Evolutionary conservation across 2,113 vertebrate species (phyloP).

Genomic region (Macquaria ambigua): DNA sequence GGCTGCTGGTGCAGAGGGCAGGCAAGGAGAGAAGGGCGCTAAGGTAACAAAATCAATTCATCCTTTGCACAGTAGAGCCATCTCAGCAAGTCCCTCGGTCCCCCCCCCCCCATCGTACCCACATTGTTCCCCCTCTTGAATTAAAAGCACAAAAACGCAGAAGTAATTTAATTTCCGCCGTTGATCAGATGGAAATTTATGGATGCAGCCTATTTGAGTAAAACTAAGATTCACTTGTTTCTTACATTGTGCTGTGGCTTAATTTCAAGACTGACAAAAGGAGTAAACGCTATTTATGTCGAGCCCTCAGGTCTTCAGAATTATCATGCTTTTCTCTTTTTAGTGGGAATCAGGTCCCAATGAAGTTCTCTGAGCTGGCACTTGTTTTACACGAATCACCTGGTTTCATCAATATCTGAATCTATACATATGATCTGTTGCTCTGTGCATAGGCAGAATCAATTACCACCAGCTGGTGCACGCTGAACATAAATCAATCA

Average conservation of each 20-base stretch:
- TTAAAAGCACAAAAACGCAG: constrained; percentile 40
- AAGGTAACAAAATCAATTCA: constrained; percentile 88
- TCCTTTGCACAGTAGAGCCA: constrained; percentile 27
- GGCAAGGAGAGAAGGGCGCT: constrained; percentile 97
- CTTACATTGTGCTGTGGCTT: constrained; percentile 44
- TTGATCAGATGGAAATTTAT: constrained; percentile 61
- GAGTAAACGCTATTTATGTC: constrained; percentile 38
- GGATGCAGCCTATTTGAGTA: constrained; percentile 30
- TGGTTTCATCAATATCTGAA: neutral
- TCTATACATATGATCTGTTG: neutral
- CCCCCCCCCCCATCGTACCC: neutral
- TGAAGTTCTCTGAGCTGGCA: constrained; percentile 2
- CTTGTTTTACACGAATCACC: constrained; percentile 18
- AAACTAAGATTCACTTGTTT: constrained; percentile 37
- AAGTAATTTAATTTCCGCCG: constrained; percentile 42
- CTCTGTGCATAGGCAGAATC: constrained; percentile 3
- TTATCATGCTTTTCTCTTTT: constrained; percentile 9
- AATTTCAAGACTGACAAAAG: constrained; percentile 37
- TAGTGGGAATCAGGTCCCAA: neutral
- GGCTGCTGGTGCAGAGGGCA: constrained; percentile 92
- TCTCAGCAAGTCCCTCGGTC: constrained; percentile 40
- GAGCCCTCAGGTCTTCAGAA: constrained; percentile 5
- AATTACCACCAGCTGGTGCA: neutral
- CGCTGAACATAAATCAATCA: neutral
- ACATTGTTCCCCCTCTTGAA: constrained; percentile 35